Evolutionary conservation across 2,888 invertebrate genomes (phyloP).

Genomic region (Trilocha varians): DNA sequence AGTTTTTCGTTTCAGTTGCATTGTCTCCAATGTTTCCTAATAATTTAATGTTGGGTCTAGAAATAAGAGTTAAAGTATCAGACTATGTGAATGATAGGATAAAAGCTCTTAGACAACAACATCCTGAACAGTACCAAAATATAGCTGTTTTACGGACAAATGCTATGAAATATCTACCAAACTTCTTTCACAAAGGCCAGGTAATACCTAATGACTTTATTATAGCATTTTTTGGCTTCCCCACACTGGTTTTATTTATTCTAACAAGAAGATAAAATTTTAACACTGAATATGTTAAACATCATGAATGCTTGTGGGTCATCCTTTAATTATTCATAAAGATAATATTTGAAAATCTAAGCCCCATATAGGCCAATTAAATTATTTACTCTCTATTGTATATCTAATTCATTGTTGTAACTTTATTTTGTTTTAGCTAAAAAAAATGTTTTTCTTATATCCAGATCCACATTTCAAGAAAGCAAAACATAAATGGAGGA

Average conservation of each 20-base stretch:
- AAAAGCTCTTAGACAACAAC: constrained; percentile 83
- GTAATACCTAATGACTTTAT: constrained; percentile 46
- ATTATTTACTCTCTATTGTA: not conserved
- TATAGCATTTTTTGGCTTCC: too few relatives aligned
- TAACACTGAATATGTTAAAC: too few relatives aligned
- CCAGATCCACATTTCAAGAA: constrained; percentile 99
- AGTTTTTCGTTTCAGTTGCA: constrained; percentile 76
- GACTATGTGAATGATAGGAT: constrained; percentile 98
- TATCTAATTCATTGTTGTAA: not conserved
- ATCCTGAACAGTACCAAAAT: constrained; percentile 88
- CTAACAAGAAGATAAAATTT: too few relatives aligned
- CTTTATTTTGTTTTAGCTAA: constrained; percentile 75
- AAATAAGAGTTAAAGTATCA: constrained; percentile 98
- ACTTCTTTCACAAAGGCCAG: constrained; percentile 96
- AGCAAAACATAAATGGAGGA: constrained; percentile 99
- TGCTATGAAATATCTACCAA: constrained; percentile 99
- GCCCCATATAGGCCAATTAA: too few relatives aligned
- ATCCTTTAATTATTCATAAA: too few relatives aligned
- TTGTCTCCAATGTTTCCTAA: constrained; percentile 93
- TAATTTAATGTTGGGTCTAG: constrained; percentile 92
- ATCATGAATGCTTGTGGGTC: too few relatives aligned
- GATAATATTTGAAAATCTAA: too few relatives aligned
- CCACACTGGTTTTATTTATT: too few relatives aligned
- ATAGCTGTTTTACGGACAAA: constrained; percentile 96
- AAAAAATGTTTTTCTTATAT: constrained; percentile 98